Evolutionary conservation across 2,888 invertebrate genomes (phyloP).

Genomic region (Phragmatobia fuliginosa): DNA sequence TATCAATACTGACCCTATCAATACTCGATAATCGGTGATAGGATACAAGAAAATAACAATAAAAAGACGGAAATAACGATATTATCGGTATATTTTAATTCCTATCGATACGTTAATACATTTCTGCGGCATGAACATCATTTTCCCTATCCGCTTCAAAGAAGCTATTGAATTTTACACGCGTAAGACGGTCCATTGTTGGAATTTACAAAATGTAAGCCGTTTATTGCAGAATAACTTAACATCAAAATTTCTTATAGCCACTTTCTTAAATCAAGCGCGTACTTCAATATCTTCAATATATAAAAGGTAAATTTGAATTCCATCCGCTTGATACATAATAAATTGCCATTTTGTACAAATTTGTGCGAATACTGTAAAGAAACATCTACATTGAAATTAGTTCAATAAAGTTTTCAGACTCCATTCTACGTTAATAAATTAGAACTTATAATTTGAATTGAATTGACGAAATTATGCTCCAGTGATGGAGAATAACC

Average conservation of each 20-base stretch:
- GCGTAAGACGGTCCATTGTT: conserved; percentile 42
- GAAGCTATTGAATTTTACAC: conserved; percentile 47
- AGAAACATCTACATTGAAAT: conserved; percentile 8
- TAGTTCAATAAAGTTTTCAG: conserved; percentile 9
- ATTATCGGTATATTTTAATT: conserved; percentile 15
- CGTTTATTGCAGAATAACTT: conserved; percentile 41
- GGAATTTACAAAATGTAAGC: conserved; percentile 44
- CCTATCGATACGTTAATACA: conserved; percentile 24
- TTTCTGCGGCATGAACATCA: conserved; percentile 23
- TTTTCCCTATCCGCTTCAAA: conserved; percentile 51
- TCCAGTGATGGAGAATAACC: conserved; percentile 20
- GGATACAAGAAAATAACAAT: too few species aligned
- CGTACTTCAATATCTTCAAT: conserved; percentile 19
- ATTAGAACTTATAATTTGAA: conserved; percentile 17
- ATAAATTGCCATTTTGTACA: neutral
- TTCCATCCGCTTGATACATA: neutral
- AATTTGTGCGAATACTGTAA: neutral
- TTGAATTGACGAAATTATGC: conserved; percentile 34
- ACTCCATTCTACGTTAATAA: conserved; percentile 28
- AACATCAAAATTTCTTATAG: conserved; percentile 26
- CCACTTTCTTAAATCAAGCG: conserved; percentile 22
- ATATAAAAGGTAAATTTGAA: conserved; percentile 3
- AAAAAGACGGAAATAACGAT: neutral
- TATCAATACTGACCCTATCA: neutral
- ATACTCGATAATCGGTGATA: neutral